These are phyloP conservation scores for Bombus superbus DNA, from an alignment of 1,140 invertebrate species.

Conservation along the genomic window DNA sequence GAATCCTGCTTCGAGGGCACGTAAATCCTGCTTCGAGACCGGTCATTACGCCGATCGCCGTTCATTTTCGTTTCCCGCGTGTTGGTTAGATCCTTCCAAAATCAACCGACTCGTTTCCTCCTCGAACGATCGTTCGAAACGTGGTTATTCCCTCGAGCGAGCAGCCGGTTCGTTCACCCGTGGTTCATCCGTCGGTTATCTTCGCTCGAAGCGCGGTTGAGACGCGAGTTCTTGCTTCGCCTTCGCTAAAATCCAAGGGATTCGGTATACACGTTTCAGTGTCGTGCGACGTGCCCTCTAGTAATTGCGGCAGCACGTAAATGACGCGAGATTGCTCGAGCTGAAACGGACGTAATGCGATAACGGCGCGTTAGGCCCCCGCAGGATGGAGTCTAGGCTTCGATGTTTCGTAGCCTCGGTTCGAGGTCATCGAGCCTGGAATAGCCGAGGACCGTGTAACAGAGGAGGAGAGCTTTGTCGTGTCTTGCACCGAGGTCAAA, in stretches of 20 bases:
- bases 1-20: neutral
- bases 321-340: conserved; percentile 32
- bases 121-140: neutral
- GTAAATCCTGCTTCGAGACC: neutral
- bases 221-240: neutral
- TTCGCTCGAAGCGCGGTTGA: neutral
- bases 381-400: neutral
- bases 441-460: conserved; percentile 41
- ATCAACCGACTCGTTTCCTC: neutral
- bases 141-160: neutral
- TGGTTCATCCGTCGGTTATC: neutral
- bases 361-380: conserved; percentile 29
- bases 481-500: conserved; percentile 69
- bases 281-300: neutral
- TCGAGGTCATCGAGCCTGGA: conserved; percentile 62
- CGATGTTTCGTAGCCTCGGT: conserved; percentile 28
- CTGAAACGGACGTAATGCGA: conserved; percentile 33
- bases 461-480: conserved; percentile 64
- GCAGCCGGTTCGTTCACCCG: neutral
- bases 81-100: neutral
- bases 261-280: too few species aligned
- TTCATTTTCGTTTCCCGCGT: neutral
- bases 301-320: conserved; percentile 35
- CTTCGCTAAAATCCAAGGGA: neutral
- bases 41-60: neutral